Conservation (phyloP, 2,797 vertebrate species). For the Sebastes diaconus region DNA sequence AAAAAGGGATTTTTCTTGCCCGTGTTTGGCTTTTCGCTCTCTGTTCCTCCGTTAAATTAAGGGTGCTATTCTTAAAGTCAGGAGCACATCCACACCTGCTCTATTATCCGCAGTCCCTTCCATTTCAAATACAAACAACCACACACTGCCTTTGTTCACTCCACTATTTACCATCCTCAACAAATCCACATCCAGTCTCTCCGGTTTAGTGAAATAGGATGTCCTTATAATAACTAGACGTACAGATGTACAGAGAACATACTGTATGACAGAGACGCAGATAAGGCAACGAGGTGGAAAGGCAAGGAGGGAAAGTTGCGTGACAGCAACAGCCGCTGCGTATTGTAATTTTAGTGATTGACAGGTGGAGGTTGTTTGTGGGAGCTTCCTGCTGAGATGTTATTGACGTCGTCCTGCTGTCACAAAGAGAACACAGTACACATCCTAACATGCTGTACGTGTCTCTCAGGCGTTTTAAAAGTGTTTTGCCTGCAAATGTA, state of each 20-base stretch:
- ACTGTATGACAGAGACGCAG: background rate
- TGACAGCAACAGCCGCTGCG: background rate
- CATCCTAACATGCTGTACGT: background rate
- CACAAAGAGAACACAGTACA: slow-evolving; percentile 1
- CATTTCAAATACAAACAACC: slow-evolving; percentile 44
- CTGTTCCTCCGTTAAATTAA: slow-evolving; percentile 22
- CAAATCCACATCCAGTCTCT: background rate
- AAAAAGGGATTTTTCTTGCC: slow-evolving; percentile 44
- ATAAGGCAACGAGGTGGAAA: background rate
- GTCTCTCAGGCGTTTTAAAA: slow-evolving; percentile 3
- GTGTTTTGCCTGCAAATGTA: slow-evolving; percentile 5
- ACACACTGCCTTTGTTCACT: slow-evolving; percentile 35
- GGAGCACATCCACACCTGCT: slow-evolving; percentile 29
- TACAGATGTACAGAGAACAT: background rate
- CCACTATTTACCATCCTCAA: background rate
- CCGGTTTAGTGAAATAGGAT: background rate
- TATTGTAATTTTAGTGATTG: slow-evolving; percentile 5
- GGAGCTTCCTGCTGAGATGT: slow-evolving; percentile 7
- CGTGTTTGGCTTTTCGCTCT: background rate
- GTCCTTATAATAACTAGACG: background rate
- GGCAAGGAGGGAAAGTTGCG: background rate
- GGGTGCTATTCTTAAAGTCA: slow-evolving; percentile 56
- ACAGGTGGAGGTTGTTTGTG: background rate
- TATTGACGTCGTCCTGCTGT: slow-evolving; percentile 9
- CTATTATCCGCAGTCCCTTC: slow-evolving; percentile 17